Conservation (phyloP, 2,113 vertebrate species). For the Rhodinocichla rosea region DNA sequence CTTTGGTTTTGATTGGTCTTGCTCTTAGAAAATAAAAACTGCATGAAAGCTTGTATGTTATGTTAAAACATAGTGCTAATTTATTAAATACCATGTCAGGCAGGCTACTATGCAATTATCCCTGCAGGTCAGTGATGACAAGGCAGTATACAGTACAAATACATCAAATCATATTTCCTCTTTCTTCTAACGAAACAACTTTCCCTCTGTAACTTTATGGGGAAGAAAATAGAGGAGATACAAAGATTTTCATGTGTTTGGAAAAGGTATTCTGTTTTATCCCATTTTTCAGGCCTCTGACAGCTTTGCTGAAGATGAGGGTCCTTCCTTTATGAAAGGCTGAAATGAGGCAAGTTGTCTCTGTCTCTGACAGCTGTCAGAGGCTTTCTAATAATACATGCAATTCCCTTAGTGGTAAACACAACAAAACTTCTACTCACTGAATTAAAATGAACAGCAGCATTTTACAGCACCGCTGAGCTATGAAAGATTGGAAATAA, state of each 20-base stretch:
- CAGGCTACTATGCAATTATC: neutral
- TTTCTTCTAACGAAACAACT: neutral
- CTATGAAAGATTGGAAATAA: constrained; percentile 33
- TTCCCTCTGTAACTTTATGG: neutral
- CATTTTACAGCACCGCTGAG: neutral
- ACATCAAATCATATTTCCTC: neutral
- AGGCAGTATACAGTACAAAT: neutral
- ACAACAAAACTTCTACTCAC: constrained; percentile 1
- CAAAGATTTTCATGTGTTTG: neutral
- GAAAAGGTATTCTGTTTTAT: neutral
- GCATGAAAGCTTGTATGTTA: neutral
- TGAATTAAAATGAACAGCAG: neutral
- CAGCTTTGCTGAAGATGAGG: neutral
- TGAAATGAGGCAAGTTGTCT: neutral
- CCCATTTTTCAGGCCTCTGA: neutral
- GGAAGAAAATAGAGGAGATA: neutral
- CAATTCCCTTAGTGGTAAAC: constrained; percentile 19
- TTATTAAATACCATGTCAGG: neutral
- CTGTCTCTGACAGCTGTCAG: neutral
- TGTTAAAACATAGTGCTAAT: neutral
- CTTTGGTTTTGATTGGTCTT: neutral
- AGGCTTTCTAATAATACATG: neutral
- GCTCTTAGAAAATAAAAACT: neutral
- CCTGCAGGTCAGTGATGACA: neutral
- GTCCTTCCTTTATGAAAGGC: neutral